Conservation (phyloP, 1,140 invertebrate species). For the Eupristina koningsbergeri region DNA sequence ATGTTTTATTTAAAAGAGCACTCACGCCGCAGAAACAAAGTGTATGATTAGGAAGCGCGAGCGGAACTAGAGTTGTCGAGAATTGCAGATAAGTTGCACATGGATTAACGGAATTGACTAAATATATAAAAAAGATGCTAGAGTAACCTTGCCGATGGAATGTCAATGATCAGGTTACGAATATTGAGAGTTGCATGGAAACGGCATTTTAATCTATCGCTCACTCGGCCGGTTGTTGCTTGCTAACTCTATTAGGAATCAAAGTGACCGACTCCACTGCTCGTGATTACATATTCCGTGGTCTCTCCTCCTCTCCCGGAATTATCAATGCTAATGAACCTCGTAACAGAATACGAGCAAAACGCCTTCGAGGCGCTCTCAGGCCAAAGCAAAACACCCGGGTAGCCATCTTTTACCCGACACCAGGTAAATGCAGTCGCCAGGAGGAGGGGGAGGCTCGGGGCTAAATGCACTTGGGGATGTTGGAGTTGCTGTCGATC, state of each 20-base stretch:
- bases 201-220: neutral
- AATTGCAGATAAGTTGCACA: no score
- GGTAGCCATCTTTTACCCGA: conserved; percentile 55
- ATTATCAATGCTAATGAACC: conserved; percentile 48
- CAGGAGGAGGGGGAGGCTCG: conserved; percentile 53
- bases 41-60: no score
- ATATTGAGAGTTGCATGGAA: no score
- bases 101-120: neutral
- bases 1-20: no score
- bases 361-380: conserved; percentile 16
- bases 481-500: conserved; percentile 61
- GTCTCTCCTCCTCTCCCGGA: no score
- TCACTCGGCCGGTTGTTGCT: neutral
- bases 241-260: no score
- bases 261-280: no score
- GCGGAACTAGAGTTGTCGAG: no score
- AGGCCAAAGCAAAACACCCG: neutral
- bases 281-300: no score
- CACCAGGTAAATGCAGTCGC: neutral
- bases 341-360: conserved; percentile 45
- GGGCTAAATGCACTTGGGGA: conserved; percentile 51
- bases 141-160: neutral
- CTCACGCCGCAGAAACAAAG: no score
- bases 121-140: neutral
- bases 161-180: neutral